phyloP scores from a whole-genome alignment of 2,797 vertebrate species.

The Argya squamiceps region DNA sequence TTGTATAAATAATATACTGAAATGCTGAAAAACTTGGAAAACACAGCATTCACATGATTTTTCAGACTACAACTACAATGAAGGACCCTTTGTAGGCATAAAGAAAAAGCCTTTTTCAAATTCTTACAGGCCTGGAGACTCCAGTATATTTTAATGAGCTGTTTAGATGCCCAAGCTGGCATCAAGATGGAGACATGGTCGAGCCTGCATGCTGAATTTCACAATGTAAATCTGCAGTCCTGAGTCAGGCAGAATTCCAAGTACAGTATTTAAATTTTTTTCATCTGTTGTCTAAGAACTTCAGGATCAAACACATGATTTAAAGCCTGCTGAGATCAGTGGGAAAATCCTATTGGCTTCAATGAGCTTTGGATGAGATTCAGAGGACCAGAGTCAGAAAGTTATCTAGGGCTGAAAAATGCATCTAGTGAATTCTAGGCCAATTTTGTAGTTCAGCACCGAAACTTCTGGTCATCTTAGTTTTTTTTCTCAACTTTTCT shows the following conservation, averaged over 20 bases:
- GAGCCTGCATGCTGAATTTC: background rate
- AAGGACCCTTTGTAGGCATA: background rate
- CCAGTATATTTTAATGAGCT: background rate
- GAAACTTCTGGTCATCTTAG: background rate
- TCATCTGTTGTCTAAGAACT: background rate
- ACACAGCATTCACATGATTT: background rate
- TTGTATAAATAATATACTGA: background rate
- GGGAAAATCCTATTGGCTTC: conserved; percentile 4
- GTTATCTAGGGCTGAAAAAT: background rate
- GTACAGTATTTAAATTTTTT: background rate
- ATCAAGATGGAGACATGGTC: background rate
- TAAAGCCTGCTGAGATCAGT: background rate
- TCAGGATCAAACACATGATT: background rate
- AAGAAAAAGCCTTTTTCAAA: background rate
- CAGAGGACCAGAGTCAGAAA: background rate
- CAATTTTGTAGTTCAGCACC: background rate
- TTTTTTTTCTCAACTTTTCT: background rate
- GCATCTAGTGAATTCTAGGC: background rate
- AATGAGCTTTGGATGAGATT: background rate
- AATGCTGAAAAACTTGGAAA: background rate
- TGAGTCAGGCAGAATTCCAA: background rate
- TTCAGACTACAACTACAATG: background rate
- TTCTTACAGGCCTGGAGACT: background rate
- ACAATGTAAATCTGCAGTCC: background rate
- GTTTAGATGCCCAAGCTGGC: background rate